These are phyloP conservation scores for Drusus annulatus DNA, from an alignment of 1,140 invertebrate species.

Conservation along the genomic window DNA sequence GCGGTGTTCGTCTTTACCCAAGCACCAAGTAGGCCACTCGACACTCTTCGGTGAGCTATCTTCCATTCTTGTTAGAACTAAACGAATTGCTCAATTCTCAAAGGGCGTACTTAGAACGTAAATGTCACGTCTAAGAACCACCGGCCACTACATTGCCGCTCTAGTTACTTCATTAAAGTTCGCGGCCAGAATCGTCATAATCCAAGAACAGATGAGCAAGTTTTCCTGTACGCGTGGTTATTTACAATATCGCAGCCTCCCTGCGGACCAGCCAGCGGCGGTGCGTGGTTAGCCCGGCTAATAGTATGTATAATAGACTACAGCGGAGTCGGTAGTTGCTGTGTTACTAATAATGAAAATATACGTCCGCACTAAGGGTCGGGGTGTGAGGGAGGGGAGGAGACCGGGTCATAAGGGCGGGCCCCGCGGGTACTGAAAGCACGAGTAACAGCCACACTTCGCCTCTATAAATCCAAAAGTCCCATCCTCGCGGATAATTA, in stretches of 20 bases:
- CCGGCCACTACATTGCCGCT: too few species aligned
- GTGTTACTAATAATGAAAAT: slow-evolving; percentile 43
- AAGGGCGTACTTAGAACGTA: too few species aligned
- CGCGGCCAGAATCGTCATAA: too few species aligned
- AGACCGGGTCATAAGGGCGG: slow-evolving; percentile 6
- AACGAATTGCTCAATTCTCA: too few species aligned
- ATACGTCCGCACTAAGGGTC: not conserved
- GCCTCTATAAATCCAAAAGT: slow-evolving; percentile 37
- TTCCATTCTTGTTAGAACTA: too few species aligned
- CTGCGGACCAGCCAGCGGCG: slow-evolving; percentile 1
- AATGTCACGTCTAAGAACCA: too few species aligned
- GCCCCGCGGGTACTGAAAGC: slow-evolving; percentile 39
- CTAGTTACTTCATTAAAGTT: too few species aligned
- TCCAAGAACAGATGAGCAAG: slow-evolving; percentile 7
- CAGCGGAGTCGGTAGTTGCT: too few species aligned
- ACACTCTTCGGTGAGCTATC: too few species aligned
- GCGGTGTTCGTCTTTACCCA: too few species aligned
- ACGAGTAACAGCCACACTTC: slow-evolving; percentile 43
- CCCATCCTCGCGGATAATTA: slow-evolving; percentile 36
- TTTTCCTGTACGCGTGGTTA: not conserved
- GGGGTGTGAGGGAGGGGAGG: not conserved
- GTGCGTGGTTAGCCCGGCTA: slow-evolving; percentile 2
- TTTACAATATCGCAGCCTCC: slow-evolving; percentile 18
- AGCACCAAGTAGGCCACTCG: too few species aligned
- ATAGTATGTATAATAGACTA: slow-evolving; percentile 13